Evolutionary conservation across 2,888 invertebrate species (phyloP).

Genomic region (Heliconius erato): DNA sequence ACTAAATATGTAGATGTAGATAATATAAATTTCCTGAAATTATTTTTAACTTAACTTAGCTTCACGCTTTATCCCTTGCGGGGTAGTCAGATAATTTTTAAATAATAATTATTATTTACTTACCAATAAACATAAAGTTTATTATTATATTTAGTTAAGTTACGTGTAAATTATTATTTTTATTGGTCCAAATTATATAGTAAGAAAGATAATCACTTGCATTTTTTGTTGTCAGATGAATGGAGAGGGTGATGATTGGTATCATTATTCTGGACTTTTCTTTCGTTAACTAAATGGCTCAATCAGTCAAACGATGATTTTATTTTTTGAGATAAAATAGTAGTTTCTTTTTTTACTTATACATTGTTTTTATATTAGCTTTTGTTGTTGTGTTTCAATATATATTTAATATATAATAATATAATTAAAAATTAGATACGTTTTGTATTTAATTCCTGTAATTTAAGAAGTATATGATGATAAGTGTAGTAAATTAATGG

Average conservation of each 20-base stretch:
- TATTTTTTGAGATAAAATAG: conserved; percentile 38
- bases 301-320: conserved; percentile 77
- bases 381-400: no score
- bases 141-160: neutral
- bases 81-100: no score
- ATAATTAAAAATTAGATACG: no score
- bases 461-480: no score
- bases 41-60: no score
- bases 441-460: no score
- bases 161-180: neutral
- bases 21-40: neutral
- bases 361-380: neutral
- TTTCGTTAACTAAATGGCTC: conserved; percentile 82
- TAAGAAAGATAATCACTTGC: conserved; percentile 41
- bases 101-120: no score
- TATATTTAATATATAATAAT: no score
- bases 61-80: no score
- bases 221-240: conserved; percentile 60
- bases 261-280: conserved; percentile 72
- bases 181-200: neutral
- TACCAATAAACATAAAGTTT: no score
- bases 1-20: neutral
- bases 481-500: neutral
- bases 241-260: conserved; percentile 81
- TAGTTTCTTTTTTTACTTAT: neutral